Evolutionary conservation across 1,140 invertebrate genomes (phyloP).

Genomic region (Drosophila obscura): DNA sequence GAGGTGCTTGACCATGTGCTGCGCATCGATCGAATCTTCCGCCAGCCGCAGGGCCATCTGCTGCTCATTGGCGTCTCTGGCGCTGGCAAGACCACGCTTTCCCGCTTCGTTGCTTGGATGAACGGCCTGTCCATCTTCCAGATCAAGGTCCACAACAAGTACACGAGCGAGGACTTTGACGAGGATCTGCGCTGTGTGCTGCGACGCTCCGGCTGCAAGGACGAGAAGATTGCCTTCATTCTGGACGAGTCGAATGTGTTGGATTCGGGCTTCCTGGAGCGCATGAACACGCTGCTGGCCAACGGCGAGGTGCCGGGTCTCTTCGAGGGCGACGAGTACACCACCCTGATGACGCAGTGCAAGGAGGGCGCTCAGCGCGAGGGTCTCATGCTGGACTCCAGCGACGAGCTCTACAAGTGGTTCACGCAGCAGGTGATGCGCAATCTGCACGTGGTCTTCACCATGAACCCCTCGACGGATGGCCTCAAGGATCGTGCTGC

Average conservation of each 20-base stretch:
- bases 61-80: conserved; percentile 98
- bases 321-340: conserved; percentile 98
- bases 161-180: conserved; percentile 99
- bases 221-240: conserved; percentile 99
- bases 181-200: conserved; percentile 98
- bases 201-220: conserved; percentile 97
- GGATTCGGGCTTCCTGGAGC: conserved; percentile 98
- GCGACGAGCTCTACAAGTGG: conserved; percentile 99
- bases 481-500: conserved; percentile 98
- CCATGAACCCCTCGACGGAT: conserved; percentile 99
- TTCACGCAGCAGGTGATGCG: conserved; percentile 99
- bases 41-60: conserved; percentile 99
- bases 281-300: conserved; percentile 99
- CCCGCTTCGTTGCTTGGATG: conserved; percentile 99
- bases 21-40: conserved; percentile 98
- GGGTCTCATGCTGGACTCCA: conserved; percentile 98
- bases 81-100: conserved; percentile 99
- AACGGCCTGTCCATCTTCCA: conserved; percentile 99
- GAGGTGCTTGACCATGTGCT: conserved; percentile 99
- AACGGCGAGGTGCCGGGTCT: conserved; percentile 97
- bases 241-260: conserved; percentile 99
- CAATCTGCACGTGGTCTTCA: conserved; percentile 99
- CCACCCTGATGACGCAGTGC: conserved; percentile 99
- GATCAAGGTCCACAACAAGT: conserved; percentile 99
- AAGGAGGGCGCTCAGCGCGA: conserved; percentile 99